Evolutionary conservation across 2,113 vertebrate species (phyloP).

Genomic region (Microcebus murinus): DNA sequence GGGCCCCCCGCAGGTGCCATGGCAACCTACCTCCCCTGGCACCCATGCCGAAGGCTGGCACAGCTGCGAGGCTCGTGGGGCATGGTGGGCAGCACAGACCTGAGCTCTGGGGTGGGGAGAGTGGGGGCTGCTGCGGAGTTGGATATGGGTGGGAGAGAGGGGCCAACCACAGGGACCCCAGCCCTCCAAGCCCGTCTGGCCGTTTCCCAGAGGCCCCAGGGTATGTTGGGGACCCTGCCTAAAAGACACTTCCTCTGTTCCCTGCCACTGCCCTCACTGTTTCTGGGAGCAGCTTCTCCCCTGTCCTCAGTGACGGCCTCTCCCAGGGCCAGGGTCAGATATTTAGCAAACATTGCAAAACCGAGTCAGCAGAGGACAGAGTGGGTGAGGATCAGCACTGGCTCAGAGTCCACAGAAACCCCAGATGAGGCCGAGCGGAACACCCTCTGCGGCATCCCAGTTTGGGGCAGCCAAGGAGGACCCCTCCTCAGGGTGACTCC

Average conservation of each 20-base stretch:
- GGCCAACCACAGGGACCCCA: neutral
- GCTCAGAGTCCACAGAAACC: neutral
- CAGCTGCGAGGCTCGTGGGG: neutral
- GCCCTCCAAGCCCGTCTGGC: neutral
- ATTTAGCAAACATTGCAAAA: slow-evolving; percentile 72
- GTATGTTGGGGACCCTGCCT: neutral
- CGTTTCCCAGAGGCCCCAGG: neutral
- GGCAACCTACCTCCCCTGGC: neutral
- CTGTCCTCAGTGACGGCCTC: neutral
- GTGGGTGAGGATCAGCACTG: neutral
- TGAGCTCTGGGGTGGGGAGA: neutral
- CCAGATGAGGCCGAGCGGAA: neutral
- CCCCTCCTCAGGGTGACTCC: neutral
- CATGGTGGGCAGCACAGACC: neutral
- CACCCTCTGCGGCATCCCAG: neutral
- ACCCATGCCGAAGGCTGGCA: neutral
- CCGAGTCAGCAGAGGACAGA: neutral
- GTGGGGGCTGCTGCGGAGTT: neutral
- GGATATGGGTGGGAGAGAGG: neutral
- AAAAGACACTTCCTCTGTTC: neutral
- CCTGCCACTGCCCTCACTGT: rapidly evolving
- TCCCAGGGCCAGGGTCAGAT: neutral
- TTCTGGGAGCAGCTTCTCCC: neutral
- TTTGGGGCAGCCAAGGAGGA: neutral
- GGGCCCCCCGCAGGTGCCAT: neutral